Evolutionary conservation across 2,113 vertebrate genomes (phyloP), one percentile per base, ranked within the genome.

Genomic region (Gopherus flavomarginatus): DNA sequence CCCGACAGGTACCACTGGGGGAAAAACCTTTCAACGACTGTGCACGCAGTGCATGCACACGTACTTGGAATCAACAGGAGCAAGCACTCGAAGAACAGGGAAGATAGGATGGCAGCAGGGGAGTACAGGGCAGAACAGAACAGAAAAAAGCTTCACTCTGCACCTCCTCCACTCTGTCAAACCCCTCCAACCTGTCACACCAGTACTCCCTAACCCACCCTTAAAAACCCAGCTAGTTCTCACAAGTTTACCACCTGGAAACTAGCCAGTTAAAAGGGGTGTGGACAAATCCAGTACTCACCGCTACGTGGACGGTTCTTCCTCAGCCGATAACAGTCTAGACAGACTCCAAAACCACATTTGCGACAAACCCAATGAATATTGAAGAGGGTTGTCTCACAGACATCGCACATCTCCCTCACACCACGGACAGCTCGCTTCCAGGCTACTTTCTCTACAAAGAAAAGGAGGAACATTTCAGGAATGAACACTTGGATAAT

Each of bases 341-440:
- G 98, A 95, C 99, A 99, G 86, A 99, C 99, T 1, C 99, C 99
- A 94, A 99, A 99, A 49, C 99, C 99, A 96, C 99, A 99, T 97
- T 99, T 99, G 57, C 99, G 99, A 97, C 99, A 99, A 85, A 99
- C 99, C 99, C 99, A 99, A 82, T 99, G 99, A 96, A 99, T 99
- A 96, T 99, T 99, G 97, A 99, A 99, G 81, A 99, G 98, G 0
- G 99, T 99, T 14, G 99, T 99, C 97, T 99, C 99, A 82, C 99
- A 99, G 11, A 99, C 99, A 29, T 99, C 99, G 87, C 99, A 99
- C 99, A 99, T 99, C 97, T 99, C 99, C 95, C 99, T 97, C 86
- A 99, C 99, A 0, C 99, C 99, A 72, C 99, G 98, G 13, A 99
- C 99, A 0, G 99, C 99, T 96, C 99, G 98, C 94, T 99, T 99